Evolutionary conservation across 2,113 vertebrate species (phyloP), one percentile per base, ranked within the genome.

Genomic region (Siphamia tubifer): DNA sequence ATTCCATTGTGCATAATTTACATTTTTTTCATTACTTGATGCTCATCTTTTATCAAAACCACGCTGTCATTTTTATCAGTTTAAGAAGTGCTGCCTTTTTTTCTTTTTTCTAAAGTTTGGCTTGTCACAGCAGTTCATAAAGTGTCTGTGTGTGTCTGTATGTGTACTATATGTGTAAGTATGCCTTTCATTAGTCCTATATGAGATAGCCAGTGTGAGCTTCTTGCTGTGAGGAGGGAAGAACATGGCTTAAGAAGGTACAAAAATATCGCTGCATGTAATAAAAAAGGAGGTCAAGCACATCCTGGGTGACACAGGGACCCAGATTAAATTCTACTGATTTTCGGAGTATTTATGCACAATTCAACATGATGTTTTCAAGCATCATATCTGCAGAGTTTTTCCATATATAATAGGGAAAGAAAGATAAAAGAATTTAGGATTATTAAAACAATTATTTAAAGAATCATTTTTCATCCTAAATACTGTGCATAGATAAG

Each of bases 171-270:
- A 32, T 39, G 51, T 58, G 48, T 51, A 66, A 63, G 65, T 80
- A 56, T 63, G 72, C 79, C 70, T 89, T 77, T 84, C 68, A 79
- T 79, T 75, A 70, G 45, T 70, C 77, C 58, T 58, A 40, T 74
- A 57, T 79, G 70, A 71, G 36, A 74, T 67, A 57, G 42, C 49
- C 70, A 74, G 61, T 71, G 68, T 48, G 51, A 49, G 76, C 32
- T 38, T 63, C 83, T 69, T 52, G 63, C 83, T 84, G 69, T 56
- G 84, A 83, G 54, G 47, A 67, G 60, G 36, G 66, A 69, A 82
- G 55, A 35, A 72, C 69, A 24, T 71, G 55, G 78, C 68, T 85
- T 79, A 79, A 86, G 68, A 83, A 73, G 66, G 52, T 79, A 66
- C 56, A 78, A 64, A 82, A 75, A 78, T 79, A 72, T 79, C 56